Base-by-base conservation (phyloP, 2,113 vertebrate species). In the Hepsetus odoe region DNA sequence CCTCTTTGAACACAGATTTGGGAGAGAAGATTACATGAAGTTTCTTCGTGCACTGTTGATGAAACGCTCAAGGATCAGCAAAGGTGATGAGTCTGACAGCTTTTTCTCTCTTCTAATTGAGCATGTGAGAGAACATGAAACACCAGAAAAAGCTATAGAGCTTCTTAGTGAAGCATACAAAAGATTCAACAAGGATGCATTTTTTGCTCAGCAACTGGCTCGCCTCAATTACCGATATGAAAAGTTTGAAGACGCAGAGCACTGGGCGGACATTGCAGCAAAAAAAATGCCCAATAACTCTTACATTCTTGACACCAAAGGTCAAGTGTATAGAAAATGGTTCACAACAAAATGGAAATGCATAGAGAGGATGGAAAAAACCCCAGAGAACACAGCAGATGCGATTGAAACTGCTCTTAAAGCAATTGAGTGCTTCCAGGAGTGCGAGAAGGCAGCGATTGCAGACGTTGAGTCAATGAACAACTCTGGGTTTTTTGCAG, bases 151-250 rank as follows among this genome's bases (percentile, higher is more conserved):
- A 83, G 94, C 94, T 9, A 92, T 93, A 24, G 86, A 80, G 4
- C 77, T 95, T 75, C 82, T 95, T 62, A 82, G 69, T 9, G 82
- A 86, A 62, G 94, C 93, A 0, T 95, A 94, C 20, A 6, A 90
- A 10, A 55, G 84, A 32, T 92, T 95, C 70, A 81, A 90, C 69
- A 77, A 90, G 79, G 89, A 95, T 86, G 3, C 93, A 0, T 93
- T 91, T 66, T 92, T 95, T 87, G 94, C 94, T 35, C 94, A 96
- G 66, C 93, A 94, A 46, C 91, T 95, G 78, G 94, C 94, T 79
- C 91, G 95, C 40, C 86, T 95, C 42, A 87, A 90, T 79, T 95
- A 94, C 3, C 87, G 22, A n/a, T 82, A 93, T 0, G 90, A 94
- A 38, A 91, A 87, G 62, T 96, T 95, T 87, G 83, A 90, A 80